phyloP scores from a whole-genome alignment of 2,888 invertebrate species.

The Apotomis capreana region DNA sequence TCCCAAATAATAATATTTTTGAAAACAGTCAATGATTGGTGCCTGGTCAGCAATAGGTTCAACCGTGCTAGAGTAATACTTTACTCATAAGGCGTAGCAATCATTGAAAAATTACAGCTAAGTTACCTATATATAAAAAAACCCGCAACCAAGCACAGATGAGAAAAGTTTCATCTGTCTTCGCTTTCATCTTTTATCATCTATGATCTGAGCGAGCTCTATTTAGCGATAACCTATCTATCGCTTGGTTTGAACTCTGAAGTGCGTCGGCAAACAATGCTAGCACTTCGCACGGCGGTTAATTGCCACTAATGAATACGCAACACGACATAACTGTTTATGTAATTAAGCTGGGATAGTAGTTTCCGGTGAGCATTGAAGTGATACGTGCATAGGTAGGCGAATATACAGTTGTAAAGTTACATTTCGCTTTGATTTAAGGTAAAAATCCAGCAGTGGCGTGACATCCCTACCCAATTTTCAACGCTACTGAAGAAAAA shows the following conservation, averaged over 20 bases:
- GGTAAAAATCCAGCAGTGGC: too few species aligned
- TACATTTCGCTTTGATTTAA: too few species aligned
- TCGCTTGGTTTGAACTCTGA: neutral
- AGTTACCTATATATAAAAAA: too few species aligned
- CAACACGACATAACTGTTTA: conserved; percentile 66
- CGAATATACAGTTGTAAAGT: neutral
- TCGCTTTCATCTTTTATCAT: conserved; percentile 15
- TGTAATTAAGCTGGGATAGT: conserved; percentile 59
- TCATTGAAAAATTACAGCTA: too few species aligned
- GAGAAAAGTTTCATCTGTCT: neutral
- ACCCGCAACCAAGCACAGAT: too few species aligned
- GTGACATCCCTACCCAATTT: too few species aligned
- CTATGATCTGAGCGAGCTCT: neutral
- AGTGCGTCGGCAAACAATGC: conserved; percentile 31
- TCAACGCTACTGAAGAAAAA: too few species aligned
- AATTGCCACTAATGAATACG: conserved; percentile 69
- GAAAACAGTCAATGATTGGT: too few species aligned
- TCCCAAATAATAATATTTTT: too few species aligned
- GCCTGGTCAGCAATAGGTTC: too few species aligned
- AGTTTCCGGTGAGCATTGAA: conserved; percentile 36
- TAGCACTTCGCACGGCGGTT: conserved; percentile 54
- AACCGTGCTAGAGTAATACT: too few species aligned
- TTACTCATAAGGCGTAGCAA: too few species aligned
- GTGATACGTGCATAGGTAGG: neutral
- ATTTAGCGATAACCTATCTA: conserved; percentile 6